Evolutionary conservation across 2,797 vertebrate genomes (phyloP).

Genomic region (Acanthopagrus latus): DNA sequence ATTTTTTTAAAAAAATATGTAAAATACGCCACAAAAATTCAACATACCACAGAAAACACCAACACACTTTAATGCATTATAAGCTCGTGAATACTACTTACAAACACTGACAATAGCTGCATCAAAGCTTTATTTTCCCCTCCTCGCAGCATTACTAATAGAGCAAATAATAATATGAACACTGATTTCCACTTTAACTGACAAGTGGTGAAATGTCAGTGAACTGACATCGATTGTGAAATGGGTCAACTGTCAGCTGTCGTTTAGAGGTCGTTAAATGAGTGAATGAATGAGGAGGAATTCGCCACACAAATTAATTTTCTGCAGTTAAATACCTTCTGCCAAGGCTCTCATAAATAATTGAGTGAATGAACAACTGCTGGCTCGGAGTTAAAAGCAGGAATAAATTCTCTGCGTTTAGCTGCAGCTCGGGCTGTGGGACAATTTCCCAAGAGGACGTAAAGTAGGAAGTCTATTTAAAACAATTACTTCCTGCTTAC

Average conservation of each 20-base stretch:
- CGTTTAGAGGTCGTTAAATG: conserved; percentile 92
- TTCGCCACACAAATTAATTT: conserved; percentile 97
- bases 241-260: conserved; percentile 93
- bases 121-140: conserved; percentile 36
- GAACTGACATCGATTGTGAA: conserved; percentile 92
- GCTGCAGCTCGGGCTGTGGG: conserved; percentile 69
- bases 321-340: conserved; percentile 84
- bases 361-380: conserved; percentile 85
- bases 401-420: conserved; percentile 75
- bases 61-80: conserved; percentile 27
- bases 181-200: conserved; percentile 77
- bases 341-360: conserved; percentile 89
- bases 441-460: conserved; percentile 79
- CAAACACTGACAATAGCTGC: conserved; percentile 55
- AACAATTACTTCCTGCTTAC: conserved; percentile 66
- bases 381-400: conserved; percentile 78
- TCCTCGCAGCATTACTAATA: conserved; percentile 58
- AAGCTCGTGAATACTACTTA: conserved; percentile 39
- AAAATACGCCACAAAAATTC: conserved; percentile 13
- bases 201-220: conserved; percentile 81
- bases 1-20: background rate
- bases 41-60: conserved; percentile 1
- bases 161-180: conserved; percentile 72
- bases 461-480: conserved; percentile 65
- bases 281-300: conserved; percentile 83